Evolutionary conservation across 2,113 vertebrate genomes (phyloP), one percentile per base, ranked within the genome.

Genomic region (Nanorana parkeri): DNA sequence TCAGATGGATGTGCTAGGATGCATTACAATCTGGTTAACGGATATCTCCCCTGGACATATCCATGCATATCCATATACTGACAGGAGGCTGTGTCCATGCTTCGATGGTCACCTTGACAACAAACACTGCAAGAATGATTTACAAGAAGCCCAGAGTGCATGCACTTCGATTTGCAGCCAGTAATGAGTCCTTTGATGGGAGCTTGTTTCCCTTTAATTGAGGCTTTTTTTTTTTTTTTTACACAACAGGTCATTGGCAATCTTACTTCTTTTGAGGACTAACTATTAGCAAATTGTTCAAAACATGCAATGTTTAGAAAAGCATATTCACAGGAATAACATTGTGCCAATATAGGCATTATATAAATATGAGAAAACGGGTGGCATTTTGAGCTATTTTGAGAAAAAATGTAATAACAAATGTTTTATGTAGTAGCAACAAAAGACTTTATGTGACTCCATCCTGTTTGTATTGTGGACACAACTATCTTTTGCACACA

Each of bases 21-120:
- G 26, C 19, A n/a, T 73, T 21, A 21, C 17, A 74, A 21, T 36
- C 26, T n/a, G 7, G 1, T 23, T 28, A 28, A 72, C 56, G 24
- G 51, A 54, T 54, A 71, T 17, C 20, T 71, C 68, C 21, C 41
- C 26, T 19, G 41, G 10, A 20, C 36, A 68, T 23, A 68, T 15
- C 32, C 32, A 68, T 68, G n/a, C 7, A 51, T 64, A 63, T 20
- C 24, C 21, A 23, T 54, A 19, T 72, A 54, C 54, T 19, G 24
- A 68, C 21, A 19, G 17, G 29, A 47, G 24, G 16, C 20, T 64
- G 19, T 52, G 17, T 32, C 68, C 26, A 29, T 73, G 60, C 58
- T 32, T 51, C 28, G 28, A 69, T 29, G 47, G 78, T 81, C 60
- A 74, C 69, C 69, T 74, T 74, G 60, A 75, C 61, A 73, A 74